A percentile compares a stretch with the other conserved stretches of the same genome.
Evolutionary conservation across 1,140 invertebrate genomes (phyloP).

Genomic region (Bactericera cockerelli): DNA sequence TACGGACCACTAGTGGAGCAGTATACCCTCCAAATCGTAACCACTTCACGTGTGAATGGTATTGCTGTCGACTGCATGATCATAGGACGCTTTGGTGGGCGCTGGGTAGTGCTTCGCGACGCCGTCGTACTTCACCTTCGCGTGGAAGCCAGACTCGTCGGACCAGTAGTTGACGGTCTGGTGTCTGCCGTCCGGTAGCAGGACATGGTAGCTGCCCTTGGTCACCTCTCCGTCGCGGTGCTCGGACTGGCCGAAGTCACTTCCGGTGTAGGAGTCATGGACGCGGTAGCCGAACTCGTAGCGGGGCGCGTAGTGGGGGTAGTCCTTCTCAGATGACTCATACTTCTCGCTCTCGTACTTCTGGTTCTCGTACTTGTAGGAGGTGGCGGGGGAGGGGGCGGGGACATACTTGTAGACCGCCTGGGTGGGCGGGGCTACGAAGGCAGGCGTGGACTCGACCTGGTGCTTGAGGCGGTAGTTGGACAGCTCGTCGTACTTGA

Average conservation of each 20-base stretch:
- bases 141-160: slow-evolving; percentile 55
- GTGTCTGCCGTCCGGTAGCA: slow-evolving; percentile 57
- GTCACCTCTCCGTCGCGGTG: slow-evolving; percentile 42
- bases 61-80: not conserved
- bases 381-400: not conserved
- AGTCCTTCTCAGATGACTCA: slow-evolving; percentile 4
- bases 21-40: too few relatives aligned
- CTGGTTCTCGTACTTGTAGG: not conserved
- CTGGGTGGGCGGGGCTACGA: not conserved
- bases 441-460: not conserved
- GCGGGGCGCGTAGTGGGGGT: slow-evolving; percentile 41
- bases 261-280: slow-evolving; percentile 45
- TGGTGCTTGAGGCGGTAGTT: not conserved
- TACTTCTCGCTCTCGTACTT: not conserved
- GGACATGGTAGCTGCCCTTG: slow-evolving; percentile 55
- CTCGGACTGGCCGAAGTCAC: slow-evolving; percentile 57
- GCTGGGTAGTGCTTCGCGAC: slow-evolving; percentile 6
- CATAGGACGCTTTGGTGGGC: not conserved
- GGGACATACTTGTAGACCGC: not conserved
- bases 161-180: slow-evolving; percentile 63
- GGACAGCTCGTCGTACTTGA: not conserved
- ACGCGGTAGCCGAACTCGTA: slow-evolving; percentile 62
- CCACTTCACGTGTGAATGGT: not conserved
- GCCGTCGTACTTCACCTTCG: slow-evolving; percentile 48
- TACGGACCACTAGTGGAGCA: too few relatives aligned